Base-by-base conservation (phyloP, 2,113 vertebrate species). In the Podiceps cristatus region DNA sequence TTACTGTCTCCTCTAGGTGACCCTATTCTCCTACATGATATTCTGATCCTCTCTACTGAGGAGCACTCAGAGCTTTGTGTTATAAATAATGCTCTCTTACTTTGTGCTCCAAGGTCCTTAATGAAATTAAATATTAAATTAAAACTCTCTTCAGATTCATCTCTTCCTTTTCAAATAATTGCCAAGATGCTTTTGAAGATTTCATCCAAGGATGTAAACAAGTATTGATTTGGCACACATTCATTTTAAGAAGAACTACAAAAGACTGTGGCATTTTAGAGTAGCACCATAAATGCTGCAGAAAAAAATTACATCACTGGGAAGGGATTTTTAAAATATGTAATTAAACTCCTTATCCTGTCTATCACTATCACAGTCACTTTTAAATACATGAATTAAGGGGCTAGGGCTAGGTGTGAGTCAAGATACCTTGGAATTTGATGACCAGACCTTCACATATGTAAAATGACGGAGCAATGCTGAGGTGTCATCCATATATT, bases 101-200 rank as follows among this genome's bases (percentile, higher is more conserved):
- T 95, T 96, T 84, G 91, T 96, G 83, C 94, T 96, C 84, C 91
- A 97, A 93, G 84, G 84, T 93, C 76, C 96, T 96, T 97, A 96
- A 96, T 93, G 63, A 96, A 96, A 95, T 96, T 95, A 96, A 97
- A 95, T 96, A 95, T 94, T 96, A 96, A 96, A 94, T 94, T 97
- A 96, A 93, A 96, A 93, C 91, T 94, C 96, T 96, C 94, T 96
- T 96, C 91, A 97, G 56, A 94, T 87, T 93, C 68, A 75, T 95
- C 52, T 89, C 76, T 94, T 95, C 91, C 79, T 93, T 97, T 93
- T 91, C 86, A 94, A 94, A 96, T 95, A 95, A 96, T 97, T 97
- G 64, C 64, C 52, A 92, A 89, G 47, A 59, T 59, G 24, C 44
- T 95, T 96, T 80, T 97, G 86, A 95, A 93, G 91, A 93, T 95